Percentiles rank a stretch among this genome's conserved stretches.
phyloP scores from a whole-genome alignment of 30 jellyfish, hydroid and myxozoan species.

The Mastigias papua region DNA sequence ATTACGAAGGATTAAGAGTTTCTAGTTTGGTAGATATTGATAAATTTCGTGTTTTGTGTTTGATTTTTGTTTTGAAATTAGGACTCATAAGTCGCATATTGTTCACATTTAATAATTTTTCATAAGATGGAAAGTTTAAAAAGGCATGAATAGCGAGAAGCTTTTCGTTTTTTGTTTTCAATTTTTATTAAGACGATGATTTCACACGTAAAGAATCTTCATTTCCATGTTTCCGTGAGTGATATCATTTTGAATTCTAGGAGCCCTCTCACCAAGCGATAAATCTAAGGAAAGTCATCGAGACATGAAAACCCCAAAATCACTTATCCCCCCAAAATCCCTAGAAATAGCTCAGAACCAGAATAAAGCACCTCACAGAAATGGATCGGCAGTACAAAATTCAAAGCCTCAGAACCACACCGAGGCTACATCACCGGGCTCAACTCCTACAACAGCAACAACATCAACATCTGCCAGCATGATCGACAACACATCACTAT shows the following conservation, averaged over 20 bases:
- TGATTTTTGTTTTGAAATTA: too few species aligned
- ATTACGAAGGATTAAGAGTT: too few species aligned
- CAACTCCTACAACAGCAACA: slow-evolving; percentile 75
- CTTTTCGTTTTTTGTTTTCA: too few species aligned
- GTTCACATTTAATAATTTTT: too few species aligned
- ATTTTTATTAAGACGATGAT: too few species aligned
- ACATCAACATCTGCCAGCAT: slow-evolving; percentile 49
- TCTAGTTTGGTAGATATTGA: too few species aligned
- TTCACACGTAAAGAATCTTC: too few species aligned
- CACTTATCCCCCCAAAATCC: slow-evolving; percentile 46
- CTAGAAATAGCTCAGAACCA: slow-evolving; percentile 9
- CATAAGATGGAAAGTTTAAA: too few species aligned
- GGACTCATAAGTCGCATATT: too few species aligned
- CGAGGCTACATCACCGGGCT: slow-evolving; percentile 6
- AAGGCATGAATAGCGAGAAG: too few species aligned
- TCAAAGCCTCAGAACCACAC: neutral
- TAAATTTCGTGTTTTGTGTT: too few species aligned
- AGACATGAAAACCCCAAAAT: slow-evolving; percentile 48
- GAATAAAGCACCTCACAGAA: slow-evolving; percentile 3
- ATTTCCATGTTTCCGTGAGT: too few species aligned
- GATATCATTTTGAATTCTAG: neutral
- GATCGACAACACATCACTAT: slow-evolving; percentile 40
- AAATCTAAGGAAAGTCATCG: neutral
- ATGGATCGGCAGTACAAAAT: neutral
- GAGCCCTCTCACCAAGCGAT: slow-evolving; percentile 24